Evolutionary conservation across 2,888 invertebrate genomes (phyloP).

Genomic region (Pyrrhia umbra): DNA sequence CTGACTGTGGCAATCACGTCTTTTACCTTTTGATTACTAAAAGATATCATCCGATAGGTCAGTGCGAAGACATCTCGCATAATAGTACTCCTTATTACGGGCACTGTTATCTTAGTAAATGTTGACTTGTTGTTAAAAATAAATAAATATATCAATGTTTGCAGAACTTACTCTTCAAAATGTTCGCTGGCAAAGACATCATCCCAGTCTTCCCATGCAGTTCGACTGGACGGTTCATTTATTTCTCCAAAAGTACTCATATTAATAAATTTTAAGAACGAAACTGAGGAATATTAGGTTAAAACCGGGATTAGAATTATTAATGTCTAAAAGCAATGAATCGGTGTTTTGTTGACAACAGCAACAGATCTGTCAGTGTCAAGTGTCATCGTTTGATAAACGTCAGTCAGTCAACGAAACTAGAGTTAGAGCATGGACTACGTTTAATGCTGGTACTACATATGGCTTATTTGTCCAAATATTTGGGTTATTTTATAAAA

Average conservation of each 20-base stretch:
- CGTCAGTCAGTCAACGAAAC: background rate
- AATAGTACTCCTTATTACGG: too few species aligned
- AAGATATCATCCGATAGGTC: too few species aligned
- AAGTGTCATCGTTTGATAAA: background rate
- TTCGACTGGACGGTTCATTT: constrained; percentile 80
- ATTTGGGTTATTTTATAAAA: too few species aligned
- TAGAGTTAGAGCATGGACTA: background rate
- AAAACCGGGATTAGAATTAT: background rate
- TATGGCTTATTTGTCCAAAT: too few species aligned
- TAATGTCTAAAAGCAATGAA: background rate
- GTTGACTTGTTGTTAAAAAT: background rate
- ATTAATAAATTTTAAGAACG: background rate
- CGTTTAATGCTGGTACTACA: too few species aligned
- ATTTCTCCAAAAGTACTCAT: constrained; percentile 86
- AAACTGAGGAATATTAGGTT: constrained; percentile 4
- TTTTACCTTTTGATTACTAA: too few species aligned
- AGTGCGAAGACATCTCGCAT: too few species aligned
- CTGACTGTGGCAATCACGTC: too few species aligned
- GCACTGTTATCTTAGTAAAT: background rate
- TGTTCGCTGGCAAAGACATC: constrained; percentile 66
- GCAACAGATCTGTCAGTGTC: constrained; percentile 1
- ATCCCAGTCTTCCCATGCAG: constrained; percentile 87
- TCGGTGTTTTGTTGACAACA: background rate
- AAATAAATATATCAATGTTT: background rate
- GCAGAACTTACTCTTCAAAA: constrained; percentile 64